Percentiles rank a stretch among this genome's conserved stretches.
phyloP scores from a whole-genome alignment of 2,113 vertebrate genomes.

The Bufo gargarizans region DNA sequence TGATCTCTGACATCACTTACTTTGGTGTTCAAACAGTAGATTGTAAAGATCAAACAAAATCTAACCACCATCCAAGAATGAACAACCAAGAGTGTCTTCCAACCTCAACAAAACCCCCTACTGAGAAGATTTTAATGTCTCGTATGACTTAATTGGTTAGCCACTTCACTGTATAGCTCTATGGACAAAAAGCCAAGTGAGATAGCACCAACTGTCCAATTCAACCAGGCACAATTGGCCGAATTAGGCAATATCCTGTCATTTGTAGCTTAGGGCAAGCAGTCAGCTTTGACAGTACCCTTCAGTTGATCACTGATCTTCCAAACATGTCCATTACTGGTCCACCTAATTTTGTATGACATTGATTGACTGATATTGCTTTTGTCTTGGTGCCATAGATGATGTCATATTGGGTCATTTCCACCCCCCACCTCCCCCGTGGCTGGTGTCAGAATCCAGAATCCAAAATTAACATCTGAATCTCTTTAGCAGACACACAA shows the following conservation, averaged over 20 bases:
- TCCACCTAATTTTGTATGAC: not conserved
- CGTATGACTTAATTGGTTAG: not conserved
- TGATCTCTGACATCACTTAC: not conserved
- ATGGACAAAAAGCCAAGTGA: not conserved
- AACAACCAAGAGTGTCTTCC: not conserved
- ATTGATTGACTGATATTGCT: not conserved
- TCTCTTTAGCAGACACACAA: not conserved
- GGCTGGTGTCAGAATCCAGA: not conserved
- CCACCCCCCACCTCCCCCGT: not conserved
- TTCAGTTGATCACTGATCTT: not conserved
- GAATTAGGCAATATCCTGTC: not conserved
- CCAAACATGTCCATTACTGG: not conserved
- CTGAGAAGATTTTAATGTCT: not conserved
- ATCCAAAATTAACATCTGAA: not conserved
- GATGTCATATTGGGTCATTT: not conserved
- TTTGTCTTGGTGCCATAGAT: not conserved
- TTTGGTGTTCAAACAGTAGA: not conserved
- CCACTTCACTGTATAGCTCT: not conserved
- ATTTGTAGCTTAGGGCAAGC: not conserved
- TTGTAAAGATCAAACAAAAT: not conserved
- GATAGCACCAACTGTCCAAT: not conserved
- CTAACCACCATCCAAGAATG: not conserved
- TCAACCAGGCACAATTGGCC: not conserved
- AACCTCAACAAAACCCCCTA: not conserved
- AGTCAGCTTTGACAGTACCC: not conserved